Conservation (phyloP, 2,888 invertebrate species). For the Thumatha senex region DNA sequence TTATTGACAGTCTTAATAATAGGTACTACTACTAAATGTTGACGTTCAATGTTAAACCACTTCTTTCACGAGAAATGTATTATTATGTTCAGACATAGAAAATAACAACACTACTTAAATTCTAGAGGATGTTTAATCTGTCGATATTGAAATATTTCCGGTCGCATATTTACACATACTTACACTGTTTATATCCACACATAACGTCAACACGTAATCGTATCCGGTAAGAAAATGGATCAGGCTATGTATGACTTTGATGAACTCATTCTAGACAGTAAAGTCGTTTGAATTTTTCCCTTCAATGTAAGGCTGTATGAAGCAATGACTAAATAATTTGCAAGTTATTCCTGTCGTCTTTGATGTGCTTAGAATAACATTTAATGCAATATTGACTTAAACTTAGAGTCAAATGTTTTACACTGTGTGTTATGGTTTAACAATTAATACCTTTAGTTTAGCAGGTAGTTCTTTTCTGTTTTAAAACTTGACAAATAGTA, state of each 20-base stretch:
- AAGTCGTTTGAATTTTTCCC: neutral
- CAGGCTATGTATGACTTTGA: neutral
- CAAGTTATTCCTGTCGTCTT: conserved; percentile 24
- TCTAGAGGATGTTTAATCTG: conserved; percentile 1
- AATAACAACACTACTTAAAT: neutral
- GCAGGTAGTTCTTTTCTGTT: too few relatives aligned
- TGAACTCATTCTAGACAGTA: neutral
- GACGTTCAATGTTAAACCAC: too few relatives aligned
- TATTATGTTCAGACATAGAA: too few relatives aligned
- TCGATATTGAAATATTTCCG: neutral
- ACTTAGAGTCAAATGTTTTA: conserved; percentile 4
- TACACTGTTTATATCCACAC: neutral
- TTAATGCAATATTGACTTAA: too few relatives aligned
- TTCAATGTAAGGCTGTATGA: neutral
- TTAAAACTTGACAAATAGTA: too few relatives aligned
- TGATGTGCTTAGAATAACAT: conserved; percentile 20
- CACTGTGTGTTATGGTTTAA: neutral
- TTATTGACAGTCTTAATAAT: too few relatives aligned
- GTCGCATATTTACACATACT: neutral
- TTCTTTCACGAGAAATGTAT: too few relatives aligned
- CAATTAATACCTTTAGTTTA: too few relatives aligned
- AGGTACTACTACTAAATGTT: too few relatives aligned
- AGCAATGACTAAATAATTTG: conserved; percentile 32
- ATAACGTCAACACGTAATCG: neutral
- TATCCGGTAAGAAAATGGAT: neutral